Percentiles rank a stretch among this genome's conserved stretches.
phyloP scores from a whole-genome alignment of 2,888 invertebrate species.

The Plutella xylostella region DNA sequence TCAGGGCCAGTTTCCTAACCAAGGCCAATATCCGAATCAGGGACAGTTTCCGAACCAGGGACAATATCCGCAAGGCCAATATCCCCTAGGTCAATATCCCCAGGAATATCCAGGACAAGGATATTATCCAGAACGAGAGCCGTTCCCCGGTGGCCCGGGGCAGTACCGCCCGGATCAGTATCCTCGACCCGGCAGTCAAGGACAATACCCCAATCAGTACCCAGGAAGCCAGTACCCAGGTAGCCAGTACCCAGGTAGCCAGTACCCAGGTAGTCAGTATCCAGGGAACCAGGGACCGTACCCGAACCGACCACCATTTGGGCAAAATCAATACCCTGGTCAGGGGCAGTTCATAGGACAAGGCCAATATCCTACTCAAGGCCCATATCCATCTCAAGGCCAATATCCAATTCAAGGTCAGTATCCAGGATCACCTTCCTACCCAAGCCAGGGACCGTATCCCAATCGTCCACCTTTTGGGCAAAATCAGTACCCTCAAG shows the following conservation, averaged over 20 bases:
- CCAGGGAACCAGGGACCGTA: no score
- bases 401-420: not conserved
- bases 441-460: not conserved
- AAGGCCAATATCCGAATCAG: constrained; percentile 3
- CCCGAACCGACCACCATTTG: not conserved
- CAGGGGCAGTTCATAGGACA: not conserved
- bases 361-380: not conserved
- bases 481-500: not conserved
- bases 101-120: no score
- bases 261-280: no score
- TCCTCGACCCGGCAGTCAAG: no score
- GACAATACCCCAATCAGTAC: no score
- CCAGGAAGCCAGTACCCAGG: no score
- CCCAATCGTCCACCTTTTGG: not conserved
- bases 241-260: no score
- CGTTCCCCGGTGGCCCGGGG: constrained; percentile 1
- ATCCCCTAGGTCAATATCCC: constrained; percentile 10
- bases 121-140: constrained; percentile 1
- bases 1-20: constrained; percentile 2
- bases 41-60: constrained; percentile 6
- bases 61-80: constrained; percentile 3
- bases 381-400: not conserved
- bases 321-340: not conserved
- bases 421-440: not conserved
- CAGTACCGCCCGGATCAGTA: not conserved